Evolutionary conservation across 2,797 vertebrate genomes (phyloP).

Genomic region (Brachyalestes nurse): DNA sequence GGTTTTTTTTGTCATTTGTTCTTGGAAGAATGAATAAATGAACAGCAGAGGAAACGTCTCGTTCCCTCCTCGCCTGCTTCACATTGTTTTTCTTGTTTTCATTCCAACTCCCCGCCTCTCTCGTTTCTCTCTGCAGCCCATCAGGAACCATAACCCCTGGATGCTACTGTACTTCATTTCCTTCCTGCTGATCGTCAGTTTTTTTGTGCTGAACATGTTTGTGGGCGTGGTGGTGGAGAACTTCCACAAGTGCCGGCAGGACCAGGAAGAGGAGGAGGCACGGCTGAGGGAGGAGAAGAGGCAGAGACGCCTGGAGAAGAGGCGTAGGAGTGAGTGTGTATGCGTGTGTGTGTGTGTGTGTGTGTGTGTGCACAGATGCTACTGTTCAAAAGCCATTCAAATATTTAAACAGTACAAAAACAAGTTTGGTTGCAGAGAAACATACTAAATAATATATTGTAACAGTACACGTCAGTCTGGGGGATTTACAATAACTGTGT

Average conservation of each 20-base stretch:
- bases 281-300: conserved; percentile 85
- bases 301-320: conserved; percentile 90
- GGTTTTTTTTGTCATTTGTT: background rate
- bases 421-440: too few species aligned
- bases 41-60: conserved; percentile 1
- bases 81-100: background rate
- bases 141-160: conserved; percentile 86
- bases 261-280: conserved; percentile 89
- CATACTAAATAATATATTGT: too few species aligned
- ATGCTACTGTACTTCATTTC: conserved; percentile 94
- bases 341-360: too few species aligned
- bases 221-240: conserved; percentile 91
- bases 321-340: conserved; percentile 88
- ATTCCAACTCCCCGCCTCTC: conserved; percentile 3
- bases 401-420: too few species aligned
- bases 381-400: conserved; percentile 40
- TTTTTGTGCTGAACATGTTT: conserved; percentile 92
- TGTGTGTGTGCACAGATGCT: conserved; percentile 80
- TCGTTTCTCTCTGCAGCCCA: conserved; percentile 40
- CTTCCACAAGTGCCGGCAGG: conserved; percentile 90
- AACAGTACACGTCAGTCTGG: too few species aligned
- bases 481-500: too few species aligned
- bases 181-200: conserved; percentile 90
- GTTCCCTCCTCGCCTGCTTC: background rate
- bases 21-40: conserved; percentile 12